A percentile compares a stretch with the other conserved stretches of the same genome.
These are phyloP conservation scores for Drosophila suboccidentalis DNA, from an alignment of 2,888 invertebrate genomes.

Conservation along the genomic window DNA sequence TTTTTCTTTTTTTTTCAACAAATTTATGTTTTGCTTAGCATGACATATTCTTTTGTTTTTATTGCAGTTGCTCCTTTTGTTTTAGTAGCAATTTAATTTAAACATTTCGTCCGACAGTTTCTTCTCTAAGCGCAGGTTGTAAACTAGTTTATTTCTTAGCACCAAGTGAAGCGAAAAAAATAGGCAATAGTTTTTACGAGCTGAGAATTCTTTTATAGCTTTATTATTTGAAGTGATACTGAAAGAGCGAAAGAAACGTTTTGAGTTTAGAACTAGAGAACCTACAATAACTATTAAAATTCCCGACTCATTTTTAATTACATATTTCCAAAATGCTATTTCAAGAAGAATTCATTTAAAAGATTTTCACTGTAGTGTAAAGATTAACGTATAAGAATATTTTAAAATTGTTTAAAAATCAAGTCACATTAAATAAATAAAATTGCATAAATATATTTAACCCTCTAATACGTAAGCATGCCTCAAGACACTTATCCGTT, in stretches of 20 bases:
- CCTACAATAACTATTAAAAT: background rate
- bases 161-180: background rate
- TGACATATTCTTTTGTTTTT: conserved; percentile 1
- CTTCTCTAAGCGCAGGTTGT: background rate
- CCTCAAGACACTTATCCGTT: no score
- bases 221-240: background rate
- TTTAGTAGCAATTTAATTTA: conserved; percentile 42
- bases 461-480: no score
- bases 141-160: conserved; percentile 21
- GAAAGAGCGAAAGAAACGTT: background rate
- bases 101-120: conserved; percentile 16
- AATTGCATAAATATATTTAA: no score
- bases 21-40: no score
- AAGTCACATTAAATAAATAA: background rate
- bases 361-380: no score
- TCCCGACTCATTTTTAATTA: background rate
- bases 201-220: background rate
- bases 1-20: background rate
- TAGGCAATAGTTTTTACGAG: conserved; percentile 1
- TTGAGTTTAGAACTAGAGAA: background rate
- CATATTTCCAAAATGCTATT: background rate
- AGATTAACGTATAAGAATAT: background rate
- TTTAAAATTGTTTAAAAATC: background rate
- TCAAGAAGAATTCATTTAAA: no score
- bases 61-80: conserved; percentile 20